Evolutionary conservation across 1,140 invertebrate genomes (phyloP), one percentile per base, ranked within the genome.

Genomic region (Melitaea cinxia): DNA sequence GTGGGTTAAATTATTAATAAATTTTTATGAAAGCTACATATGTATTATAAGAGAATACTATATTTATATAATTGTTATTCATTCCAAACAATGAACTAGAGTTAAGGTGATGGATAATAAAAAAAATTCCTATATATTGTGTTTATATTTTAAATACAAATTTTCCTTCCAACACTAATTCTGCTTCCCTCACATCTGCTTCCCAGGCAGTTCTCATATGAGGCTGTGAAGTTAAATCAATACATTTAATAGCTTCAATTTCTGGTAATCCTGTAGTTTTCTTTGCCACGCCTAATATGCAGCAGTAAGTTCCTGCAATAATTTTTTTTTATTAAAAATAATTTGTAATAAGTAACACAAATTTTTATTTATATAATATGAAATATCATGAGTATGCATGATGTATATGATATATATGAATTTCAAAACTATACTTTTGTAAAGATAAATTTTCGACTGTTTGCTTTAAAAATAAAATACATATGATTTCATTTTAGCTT

Each of bases 201-300:
- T 84, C 81, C 85, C 85, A 88, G 12, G 80, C 65, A 12, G 19
- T 45, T 69, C 80, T 80, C 83, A 88, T 83, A 35, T 79, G 71
- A 10, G 79, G 73, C 28, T 85, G 76, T 33, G 60, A 61, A 28
- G 45, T 79, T 21, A 88, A 66, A 56, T 85, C 82, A 12, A 88
- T 60, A 53, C 83, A 80, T 60, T 88, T 88, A 15, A 52, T 78
- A 0, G 80, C 82, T 67, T 84, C 70, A 0, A 88, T 58, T 65
- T 85, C 85, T 30, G 85, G 83, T 7, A 88, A 39, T 0, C 78
- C 83, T 69, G 80, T 83, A 15, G 83, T 81, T 64, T 78, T 83
- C 9, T 80, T 35, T 21, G 78, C 80, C 35, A 73, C 75, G 3
- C 85, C 85, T 70, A 88, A 70, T 45, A 88, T 83, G 54, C 85